Percentiles rank a stretch among this genome's conserved stretches.
These are phyloP conservation scores for Carterocephalus palaemon DNA, from an alignment of 2,888 invertebrate genomes.

Conservation along the genomic window DNA sequence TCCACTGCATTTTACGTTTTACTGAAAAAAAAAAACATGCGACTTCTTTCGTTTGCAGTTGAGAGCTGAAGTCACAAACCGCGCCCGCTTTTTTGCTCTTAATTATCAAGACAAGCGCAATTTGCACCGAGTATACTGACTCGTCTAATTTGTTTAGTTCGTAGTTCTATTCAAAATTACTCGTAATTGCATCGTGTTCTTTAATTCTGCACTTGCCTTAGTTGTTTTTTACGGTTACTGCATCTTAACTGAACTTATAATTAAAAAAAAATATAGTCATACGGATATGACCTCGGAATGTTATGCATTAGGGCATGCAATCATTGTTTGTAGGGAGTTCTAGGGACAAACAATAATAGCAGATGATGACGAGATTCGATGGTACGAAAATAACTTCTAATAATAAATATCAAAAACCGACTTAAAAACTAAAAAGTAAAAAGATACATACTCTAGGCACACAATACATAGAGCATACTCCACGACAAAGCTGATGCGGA, in stretches of 20 bases:
- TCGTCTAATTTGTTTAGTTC: constrained; percentile 24
- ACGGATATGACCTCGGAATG: no score
- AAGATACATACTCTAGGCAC: no score
- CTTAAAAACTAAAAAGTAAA: no score
- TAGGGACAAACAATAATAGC: no score
- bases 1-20: constrained; percentile 7
- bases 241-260: neutral
- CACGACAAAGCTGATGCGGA: no score
- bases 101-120: constrained; percentile 23
- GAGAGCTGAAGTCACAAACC: constrained; percentile 8
- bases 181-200: constrained; percentile 22
- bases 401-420: no score
- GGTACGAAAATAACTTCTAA: no score
- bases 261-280: no score
- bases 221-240: neutral
- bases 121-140: constrained; percentile 20
- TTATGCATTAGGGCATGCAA: no score
- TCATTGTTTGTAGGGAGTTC: no score
- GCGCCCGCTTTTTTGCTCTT: constrained; percentile 13
- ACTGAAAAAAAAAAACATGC: neutral
- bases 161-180: constrained; percentile 21
- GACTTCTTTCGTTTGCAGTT: neutral
- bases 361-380: no score
- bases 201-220: constrained; percentile 15
- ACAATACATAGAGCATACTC: no score